phyloP scores from a whole-genome alignment of 1,140 invertebrate genomes.

The Pseudomyrmex dendroicus region DNA sequence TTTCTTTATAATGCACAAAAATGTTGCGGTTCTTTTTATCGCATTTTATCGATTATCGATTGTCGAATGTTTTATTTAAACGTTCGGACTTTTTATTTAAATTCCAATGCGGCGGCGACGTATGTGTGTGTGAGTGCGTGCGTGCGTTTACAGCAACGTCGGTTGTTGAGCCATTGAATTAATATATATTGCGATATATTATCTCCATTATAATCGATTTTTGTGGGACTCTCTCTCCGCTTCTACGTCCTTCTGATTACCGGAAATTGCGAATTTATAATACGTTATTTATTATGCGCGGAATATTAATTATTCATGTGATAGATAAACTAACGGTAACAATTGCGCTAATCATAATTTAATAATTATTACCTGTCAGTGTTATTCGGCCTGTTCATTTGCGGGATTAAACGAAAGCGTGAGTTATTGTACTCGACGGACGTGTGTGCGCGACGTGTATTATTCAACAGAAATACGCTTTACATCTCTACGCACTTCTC shows the following conservation, averaged over 20 bases:
- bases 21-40: not conserved
- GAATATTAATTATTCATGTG: constrained; percentile 42
- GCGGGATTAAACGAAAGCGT: constrained; percentile 47
- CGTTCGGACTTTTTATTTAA: no score
- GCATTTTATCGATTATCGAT: not conserved
- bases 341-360: constrained; percentile 32
- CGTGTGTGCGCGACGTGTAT: not conserved
- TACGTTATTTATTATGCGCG: constrained; percentile 8
- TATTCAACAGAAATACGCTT: constrained; percentile 27
- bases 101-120: no score
- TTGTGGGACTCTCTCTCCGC: not conserved
- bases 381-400: constrained; percentile 27
- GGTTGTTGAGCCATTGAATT: not conserved
- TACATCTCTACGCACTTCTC: not conserved
- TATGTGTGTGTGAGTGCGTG: no score
- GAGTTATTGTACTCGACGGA: constrained; percentile 22
- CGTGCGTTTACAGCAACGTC: no score
- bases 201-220: constrained; percentile 3
- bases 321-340: constrained; percentile 43
- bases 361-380: constrained; percentile 47
- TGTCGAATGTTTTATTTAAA: constrained; percentile 4
- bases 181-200: constrained; percentile 23
- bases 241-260: not conserved
- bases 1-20: not conserved
- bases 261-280: constrained; percentile 20